Evolutionary conservation across 2,888 invertebrate genomes (phyloP), one percentile per base, ranked within the genome.

Genomic region (Trissolcus japonicus): DNA sequence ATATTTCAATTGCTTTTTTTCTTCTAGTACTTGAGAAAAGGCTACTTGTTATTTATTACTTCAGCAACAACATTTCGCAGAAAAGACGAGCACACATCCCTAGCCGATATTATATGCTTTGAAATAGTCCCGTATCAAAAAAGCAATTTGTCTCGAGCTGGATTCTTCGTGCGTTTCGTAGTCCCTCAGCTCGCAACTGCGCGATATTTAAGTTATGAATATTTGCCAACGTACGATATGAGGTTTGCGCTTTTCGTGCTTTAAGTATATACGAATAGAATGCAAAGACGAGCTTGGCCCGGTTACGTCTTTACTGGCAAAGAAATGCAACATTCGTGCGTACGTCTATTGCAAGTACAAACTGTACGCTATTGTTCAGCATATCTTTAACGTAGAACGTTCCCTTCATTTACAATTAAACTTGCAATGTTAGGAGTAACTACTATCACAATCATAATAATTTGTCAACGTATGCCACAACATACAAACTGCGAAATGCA

Each of bases 151-250:
- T 76, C 76, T 76, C 73, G 76, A 68, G 61, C 76, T 73, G 65
- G 78, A 78, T 78, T 72, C 67, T 72, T 68, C 73, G 69, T 68
- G 21, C 66, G 17, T 46, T 43, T 65, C 69, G 66, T 75, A 74
- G 61, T 76, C 78, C 74, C 72, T 55, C 61, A 63, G 71, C 77
- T 54, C 69, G 73, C 77, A 54, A 69, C 60, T 76, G 41, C 68
- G 63, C 82, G 85, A 86, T 86, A 86, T 87, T 86, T 85, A 85
- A 86, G 84, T 86, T 85, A 84, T 85, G 86, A 87, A 86, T 87
- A 87, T 87, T 87, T 87, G 84, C 85, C 82, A 80, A 84, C 83
- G 82, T 82, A 82, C 84, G 86, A 86, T 87, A 87, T 87, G 87
- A 87, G 84, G 84, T 86, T 84, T 86, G 84, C 82, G 82, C 86